phyloP scores from a whole-genome alignment of 2,797 vertebrate species.

The Ceryle rudis region DNA sequence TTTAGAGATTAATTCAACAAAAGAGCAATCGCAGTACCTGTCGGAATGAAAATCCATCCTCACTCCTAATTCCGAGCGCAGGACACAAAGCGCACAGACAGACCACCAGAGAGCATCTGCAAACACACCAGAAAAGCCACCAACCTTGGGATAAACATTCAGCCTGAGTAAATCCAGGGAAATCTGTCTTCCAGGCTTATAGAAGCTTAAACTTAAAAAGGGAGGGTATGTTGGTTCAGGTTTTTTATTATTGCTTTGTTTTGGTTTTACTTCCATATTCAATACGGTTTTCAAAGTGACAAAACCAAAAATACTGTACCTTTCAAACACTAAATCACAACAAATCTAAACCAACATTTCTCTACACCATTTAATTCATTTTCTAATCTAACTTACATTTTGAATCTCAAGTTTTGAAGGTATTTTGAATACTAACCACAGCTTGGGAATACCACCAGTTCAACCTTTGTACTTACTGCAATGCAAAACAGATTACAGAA shows the following conservation, averaged over 20 bases:
- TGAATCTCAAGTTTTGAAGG: neutral
- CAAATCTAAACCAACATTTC: neutral
- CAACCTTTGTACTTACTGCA: neutral
- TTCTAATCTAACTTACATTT: neutral
- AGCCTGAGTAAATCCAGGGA: neutral
- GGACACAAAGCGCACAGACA: rapidly evolving
- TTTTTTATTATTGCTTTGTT: neutral
- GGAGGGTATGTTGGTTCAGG: rapidly evolving
- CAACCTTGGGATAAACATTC: neutral
- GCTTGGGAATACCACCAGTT: neutral
- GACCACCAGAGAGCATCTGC: neutral
- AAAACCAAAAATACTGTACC: neutral
- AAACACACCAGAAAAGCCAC: neutral
- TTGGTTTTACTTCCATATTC: neutral
- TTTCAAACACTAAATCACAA: neutral
- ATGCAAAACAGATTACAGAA: neutral
- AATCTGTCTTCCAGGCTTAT: neutral
- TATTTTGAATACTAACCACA: neutral
- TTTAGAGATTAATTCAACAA: neutral
- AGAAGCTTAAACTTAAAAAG: neutral
- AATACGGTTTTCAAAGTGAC: neutral
- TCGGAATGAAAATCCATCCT: neutral
- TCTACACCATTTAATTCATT: neutral
- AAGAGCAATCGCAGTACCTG: neutral
- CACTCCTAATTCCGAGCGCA: neutral